phyloP scores from a whole-genome alignment of 2,888 invertebrate species.

The Rhodophaea formosa region DNA sequence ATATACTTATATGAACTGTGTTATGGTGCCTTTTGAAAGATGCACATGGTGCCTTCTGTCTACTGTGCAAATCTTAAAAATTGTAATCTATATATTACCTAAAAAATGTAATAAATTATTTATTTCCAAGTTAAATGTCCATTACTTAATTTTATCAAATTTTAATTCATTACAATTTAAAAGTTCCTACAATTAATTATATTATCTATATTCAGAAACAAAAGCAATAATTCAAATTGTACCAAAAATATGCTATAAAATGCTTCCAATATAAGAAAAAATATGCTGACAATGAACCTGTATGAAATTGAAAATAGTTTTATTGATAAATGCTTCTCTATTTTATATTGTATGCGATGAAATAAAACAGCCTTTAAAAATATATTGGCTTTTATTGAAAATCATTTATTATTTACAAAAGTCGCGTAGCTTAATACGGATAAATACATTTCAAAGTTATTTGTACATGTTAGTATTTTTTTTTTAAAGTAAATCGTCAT shows the following conservation, averaged over 20 bases:
- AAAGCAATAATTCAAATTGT: conserved; percentile 1
- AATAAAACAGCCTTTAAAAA: conserved; percentile 15
- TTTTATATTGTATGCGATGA: conserved; percentile 16
- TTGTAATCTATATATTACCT: neutral
- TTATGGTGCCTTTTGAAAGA: too few species aligned
- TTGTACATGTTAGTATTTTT: neutral
- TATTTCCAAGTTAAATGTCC: neutral
- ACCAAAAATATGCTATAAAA: neutral
- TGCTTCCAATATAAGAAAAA: conserved; percentile 6
- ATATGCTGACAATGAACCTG: neutral
- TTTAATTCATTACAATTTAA: neutral
- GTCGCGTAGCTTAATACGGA: neutral
- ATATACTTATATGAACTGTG: too few species aligned
- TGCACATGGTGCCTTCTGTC: too few species aligned
- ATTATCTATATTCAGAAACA: conserved; percentile 3
- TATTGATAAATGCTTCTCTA: conserved; percentile 13
- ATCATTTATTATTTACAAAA: conserved; percentile 3
- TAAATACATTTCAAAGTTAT: conserved; percentile 10
- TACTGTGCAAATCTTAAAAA: neutral
- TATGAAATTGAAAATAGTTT: conserved; percentile 12
- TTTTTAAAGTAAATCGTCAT: too few species aligned
- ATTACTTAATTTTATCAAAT: neutral
- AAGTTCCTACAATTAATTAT: conserved; percentile 13
- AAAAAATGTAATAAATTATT: neutral
- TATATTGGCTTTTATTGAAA: conserved; percentile 11